phyloP scores from a whole-genome alignment of 2,113 vertebrate species.

The Micromys minutus region DNA sequence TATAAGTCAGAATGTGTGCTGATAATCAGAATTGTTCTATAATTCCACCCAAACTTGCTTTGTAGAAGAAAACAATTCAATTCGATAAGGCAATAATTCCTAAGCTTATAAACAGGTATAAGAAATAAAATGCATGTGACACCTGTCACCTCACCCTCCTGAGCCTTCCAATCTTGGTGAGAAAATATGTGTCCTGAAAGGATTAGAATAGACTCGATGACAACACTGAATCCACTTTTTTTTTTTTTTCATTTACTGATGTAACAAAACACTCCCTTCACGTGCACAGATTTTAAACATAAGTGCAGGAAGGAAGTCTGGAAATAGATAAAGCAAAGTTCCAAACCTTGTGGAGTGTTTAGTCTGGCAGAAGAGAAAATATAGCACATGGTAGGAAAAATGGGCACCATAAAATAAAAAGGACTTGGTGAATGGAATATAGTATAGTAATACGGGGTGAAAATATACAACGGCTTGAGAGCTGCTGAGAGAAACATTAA shows the following conservation, averaged over 20 bases:
- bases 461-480: conserved; percentile 51
- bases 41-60: conserved; percentile 32
- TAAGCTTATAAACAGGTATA: neutral
- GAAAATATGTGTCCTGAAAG: neutral
- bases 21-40: neutral
- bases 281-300: neutral
- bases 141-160: neutral
- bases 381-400: conserved; percentile 2
- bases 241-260: neutral
- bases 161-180: neutral
- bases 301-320: neutral
- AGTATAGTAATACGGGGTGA: conserved; percentile 27
- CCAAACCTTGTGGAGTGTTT: neutral
- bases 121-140: neutral
- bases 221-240: neutral
- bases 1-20: neutral
- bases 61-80: conserved; percentile 2
- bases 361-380: neutral
- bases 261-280: neutral
- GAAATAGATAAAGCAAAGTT: neutral
- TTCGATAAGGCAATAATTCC: neutral
- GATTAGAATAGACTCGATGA: neutral
- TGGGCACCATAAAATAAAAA: neutral
- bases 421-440: conserved; percentile 6
- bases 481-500: conserved; percentile 4